Evolutionary conservation across 2,888 invertebrate genomes (phyloP).

Genomic region (Pogonocherus hispidulus): DNA sequence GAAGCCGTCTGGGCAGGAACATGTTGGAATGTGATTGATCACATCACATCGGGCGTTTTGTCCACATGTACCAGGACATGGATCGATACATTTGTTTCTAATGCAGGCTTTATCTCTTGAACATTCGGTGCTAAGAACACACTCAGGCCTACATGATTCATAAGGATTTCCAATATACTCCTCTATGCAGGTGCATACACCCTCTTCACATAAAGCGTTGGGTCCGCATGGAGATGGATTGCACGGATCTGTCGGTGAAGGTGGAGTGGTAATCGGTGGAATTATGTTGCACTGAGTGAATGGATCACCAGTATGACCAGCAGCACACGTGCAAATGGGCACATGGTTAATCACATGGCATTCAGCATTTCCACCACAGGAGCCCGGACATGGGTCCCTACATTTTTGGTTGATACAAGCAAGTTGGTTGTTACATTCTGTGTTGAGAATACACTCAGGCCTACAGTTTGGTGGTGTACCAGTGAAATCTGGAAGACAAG

Average conservation of each 20-base stretch:
- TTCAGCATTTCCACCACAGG: conserved; percentile 84
- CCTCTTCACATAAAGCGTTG: conserved; percentile 78
- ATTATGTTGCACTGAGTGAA: conserved; percentile 79
- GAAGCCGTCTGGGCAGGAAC: conserved; percentile 78
- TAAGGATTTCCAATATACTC: conserved; percentile 79
- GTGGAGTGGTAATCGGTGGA: conserved; percentile 66
- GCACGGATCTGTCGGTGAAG: conserved; percentile 72
- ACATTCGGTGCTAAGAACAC: conserved; percentile 79
- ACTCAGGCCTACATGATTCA: conserved; percentile 79
- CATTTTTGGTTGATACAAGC: conserved; percentile 86
- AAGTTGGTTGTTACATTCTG: conserved; percentile 83
- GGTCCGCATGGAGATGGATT: conserved; percentile 84
- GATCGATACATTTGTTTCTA: conserved; percentile 78
- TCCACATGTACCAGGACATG: conserved; percentile 81
- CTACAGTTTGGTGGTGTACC: conserved; percentile 86
- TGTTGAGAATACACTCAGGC: conserved; percentile 84
- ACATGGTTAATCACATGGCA: conserved; percentile 86
- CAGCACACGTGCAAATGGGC: conserved; percentile 84
- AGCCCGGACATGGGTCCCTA: conserved; percentile 86
- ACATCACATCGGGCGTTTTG: conserved; percentile 79
- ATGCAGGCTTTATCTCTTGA: conserved; percentile 76
- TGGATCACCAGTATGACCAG: conserved; percentile 85
- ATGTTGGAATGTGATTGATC: conserved; percentile 80
- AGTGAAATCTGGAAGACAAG: conserved; percentile 82
- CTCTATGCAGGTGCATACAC: conserved; percentile 74